Evolutionary conservation across 2,113 vertebrate genomes (phyloP), one percentile per base, ranked within the genome.

Genomic region (Erythrocercus mccallii): DNA sequence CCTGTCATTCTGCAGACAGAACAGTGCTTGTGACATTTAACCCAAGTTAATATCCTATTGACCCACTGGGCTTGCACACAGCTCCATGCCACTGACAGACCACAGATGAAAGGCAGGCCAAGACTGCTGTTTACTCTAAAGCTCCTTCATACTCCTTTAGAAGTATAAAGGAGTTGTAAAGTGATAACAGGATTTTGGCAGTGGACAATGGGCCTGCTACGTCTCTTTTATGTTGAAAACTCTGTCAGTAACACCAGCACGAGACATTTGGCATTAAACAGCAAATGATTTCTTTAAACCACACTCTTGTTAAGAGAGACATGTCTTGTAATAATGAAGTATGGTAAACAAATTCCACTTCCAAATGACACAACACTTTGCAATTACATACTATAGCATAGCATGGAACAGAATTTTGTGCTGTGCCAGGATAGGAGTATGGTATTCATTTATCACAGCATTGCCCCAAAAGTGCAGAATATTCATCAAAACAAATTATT

Each of bases 131-230:
- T 96, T 94, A 73, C 78, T 90, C 77, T 54, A 51, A 54, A 86
- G 74, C 79, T 88, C 87, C 81, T 83, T 83, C 68, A 4, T 70
- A n/a, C 74, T 62, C n/a, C 54, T 80, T 76, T 20, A 86, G 78
- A 87, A 90, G 54, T 73, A 80, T 56, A 90, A 90, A 90, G 72
- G 68, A 82, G 56, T 28, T 70, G 56, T 45, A 48, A 92, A 81
- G 91, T 51, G 86, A 18, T 86, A 93, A 96, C 88, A 94, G 94
- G 69, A 79, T 60, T 94, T 88, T 86, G 88, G 77, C 80, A 71
- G 65, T 37, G 16, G 73, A 74, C 85, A 94, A 66, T 25, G 60
- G 71, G 64, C 56, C 64, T 56, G 64, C 79, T 56, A 73, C 0
- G 0, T 91, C 86, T 93, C 88, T 96, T 82, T 92, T 74, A 93